Evolutionary conservation across 2,797 vertebrate species (phyloP).

Genomic region (Paramormyrops hopkinsi): DNA sequence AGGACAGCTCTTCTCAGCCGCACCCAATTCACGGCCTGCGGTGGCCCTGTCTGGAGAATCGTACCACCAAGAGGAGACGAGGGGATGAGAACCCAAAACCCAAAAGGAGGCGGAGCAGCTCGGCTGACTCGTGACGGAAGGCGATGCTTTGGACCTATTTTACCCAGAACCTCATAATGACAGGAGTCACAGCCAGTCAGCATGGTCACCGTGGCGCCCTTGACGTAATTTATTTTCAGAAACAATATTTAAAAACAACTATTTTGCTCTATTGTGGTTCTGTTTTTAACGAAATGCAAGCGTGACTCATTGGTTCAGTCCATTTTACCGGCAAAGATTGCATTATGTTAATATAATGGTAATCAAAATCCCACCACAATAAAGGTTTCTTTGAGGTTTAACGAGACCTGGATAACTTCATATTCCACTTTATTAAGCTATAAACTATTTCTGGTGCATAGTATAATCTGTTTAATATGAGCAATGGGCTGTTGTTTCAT

Average conservation of each 20-base stretch:
- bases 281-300: background rate
- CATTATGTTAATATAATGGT: background rate
- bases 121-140: constrained; percentile 17
- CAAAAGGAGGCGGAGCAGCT: constrained; percentile 37
- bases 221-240: background rate
- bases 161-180: background rate
- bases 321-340: background rate
- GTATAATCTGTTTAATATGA: background rate
- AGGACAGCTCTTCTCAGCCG: constrained; percentile 66
- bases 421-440: background rate
- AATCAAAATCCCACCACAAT: background rate
- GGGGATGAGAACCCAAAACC: background rate
- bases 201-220: background rate
- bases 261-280: background rate
- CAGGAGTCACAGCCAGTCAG: background rate
- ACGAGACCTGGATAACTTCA: background rate
- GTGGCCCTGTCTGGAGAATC: background rate
- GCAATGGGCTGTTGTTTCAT: background rate
- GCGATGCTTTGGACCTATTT: background rate
- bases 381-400: background rate
- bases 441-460: background rate
- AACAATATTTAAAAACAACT: background rate
- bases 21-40: background rate
- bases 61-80: constrained; percentile 19
- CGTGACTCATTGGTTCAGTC: background rate